Evolutionary conservation across 92 coral and sea anemone species (phyloP), one percentile per base, ranked within the genome.

Genomic region (Phenganax marumi): DNA sequence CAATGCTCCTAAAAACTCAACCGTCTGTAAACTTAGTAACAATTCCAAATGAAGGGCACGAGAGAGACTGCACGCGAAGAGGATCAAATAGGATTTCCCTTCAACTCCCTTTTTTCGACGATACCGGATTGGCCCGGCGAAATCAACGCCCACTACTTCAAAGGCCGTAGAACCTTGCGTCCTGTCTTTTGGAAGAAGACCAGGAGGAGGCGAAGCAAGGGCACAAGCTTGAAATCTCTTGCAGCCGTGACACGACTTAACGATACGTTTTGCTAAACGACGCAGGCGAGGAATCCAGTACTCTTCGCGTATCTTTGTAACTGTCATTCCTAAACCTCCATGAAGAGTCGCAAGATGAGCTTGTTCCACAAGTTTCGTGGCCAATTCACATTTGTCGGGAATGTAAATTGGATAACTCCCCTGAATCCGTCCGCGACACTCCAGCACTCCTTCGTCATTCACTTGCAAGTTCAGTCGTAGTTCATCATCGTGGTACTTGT

Each of bases 241-340:
- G 21, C 84, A 80, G 3, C 84, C 75, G 49, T 23, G 24, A 33
- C 78, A 73, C 54, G 24, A 3, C 22, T 73, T 24, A 24, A 63
- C 25, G n/a, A 80, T 48, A 25, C 68, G 68, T 64, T 65, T 80
- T 3, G 60, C 33, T 11, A 61, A 18, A 11, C 75, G 51, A 14
- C 84, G 53, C 84, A 79, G 3, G 10, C 84, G 84, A 4, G 84
- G 60, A 24, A 79, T 49, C 84, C 84, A 79, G 52, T 47, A 79
- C 48, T 43, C 54, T 50, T 64, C 84, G 6, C 74, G 47, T 50
- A 79, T 58, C 26, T 79, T 62, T 8, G 73, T 46, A 48, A 79
- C 33, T 5, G 70, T 77, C 68, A 77, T 26, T 18, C 82, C 70
- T 17, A 77, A 24, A 6, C 84, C 84, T 50, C 84, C 84, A 68